Percentiles rank a stretch among this genome's conserved stretches.
Evolutionary conservation across 2,797 vertebrate genomes (phyloP).

Genomic region (Pseudochirops cupreus): DNA sequence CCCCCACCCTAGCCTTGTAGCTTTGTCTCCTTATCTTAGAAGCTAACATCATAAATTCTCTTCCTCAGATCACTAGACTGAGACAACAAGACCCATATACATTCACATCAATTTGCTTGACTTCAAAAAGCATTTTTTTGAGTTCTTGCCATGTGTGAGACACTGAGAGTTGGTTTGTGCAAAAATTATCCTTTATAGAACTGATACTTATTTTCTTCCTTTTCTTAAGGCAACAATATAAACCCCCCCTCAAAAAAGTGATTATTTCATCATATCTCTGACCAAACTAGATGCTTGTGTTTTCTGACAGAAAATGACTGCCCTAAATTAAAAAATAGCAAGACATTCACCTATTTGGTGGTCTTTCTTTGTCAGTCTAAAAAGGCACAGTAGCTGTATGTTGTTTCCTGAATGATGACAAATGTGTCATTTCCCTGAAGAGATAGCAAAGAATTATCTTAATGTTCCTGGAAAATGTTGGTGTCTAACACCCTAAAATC

Average conservation of each 20-base stretch:
- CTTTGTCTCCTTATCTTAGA: neutral
- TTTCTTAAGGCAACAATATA: neutral
- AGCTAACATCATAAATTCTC: neutral
- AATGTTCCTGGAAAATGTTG: conserved; percentile 20
- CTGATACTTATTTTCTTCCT: neutral
- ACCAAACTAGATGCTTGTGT: neutral
- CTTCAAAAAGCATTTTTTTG: neutral
- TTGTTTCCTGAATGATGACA: conserved; percentile 14
- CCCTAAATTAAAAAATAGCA: neutral
- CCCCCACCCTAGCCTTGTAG: neutral
- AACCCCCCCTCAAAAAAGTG: neutral
- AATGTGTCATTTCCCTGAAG: neutral
- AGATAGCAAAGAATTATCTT: conserved; percentile 15
- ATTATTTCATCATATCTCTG: neutral
- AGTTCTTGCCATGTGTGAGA: neutral
- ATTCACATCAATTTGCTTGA: neutral
- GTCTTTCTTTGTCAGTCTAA: neutral
- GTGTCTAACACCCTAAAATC: conserved; percentile 8
- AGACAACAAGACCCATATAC: neutral
- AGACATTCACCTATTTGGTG: neutral
- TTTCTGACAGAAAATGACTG: conserved; percentile 9
- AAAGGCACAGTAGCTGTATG: neutral
- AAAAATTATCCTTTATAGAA: neutral
- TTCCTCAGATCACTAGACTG: neutral
- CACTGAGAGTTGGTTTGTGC: neutral